Base-by-base conservation (phyloP, 2,113 vertebrate species). In the Rhagologus leucostigma region DNA sequence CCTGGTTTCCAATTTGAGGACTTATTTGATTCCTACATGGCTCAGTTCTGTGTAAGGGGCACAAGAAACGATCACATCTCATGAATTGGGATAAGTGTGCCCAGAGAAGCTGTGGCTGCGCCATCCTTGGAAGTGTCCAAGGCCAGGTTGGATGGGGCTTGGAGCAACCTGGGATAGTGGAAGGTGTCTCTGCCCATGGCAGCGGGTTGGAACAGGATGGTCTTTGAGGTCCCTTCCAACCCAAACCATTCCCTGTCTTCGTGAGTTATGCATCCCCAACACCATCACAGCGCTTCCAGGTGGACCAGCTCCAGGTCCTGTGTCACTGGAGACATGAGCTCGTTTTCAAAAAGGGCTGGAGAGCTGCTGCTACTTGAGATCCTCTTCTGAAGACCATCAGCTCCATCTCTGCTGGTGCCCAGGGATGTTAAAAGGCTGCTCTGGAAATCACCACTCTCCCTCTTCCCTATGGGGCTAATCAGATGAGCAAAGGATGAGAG, bases 101-200 rank as follows among this genome's bases (percentile, higher is more conserved):
- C 26, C 49, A 69, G 63, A 55, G 55, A 0, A 62, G 21, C 12
- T 76, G 30, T 62, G 60, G 33, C 9, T 68, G 46, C 9, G 9
- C 7, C 5, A 62, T 42, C n/a, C 3, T 56, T 63, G 70, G 55
- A 4, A 59, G 23, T 46, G 53, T 46, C 33, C 60, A 11, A n/a
- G 37, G 24, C 29, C 39, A 68, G 29, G 30, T 0, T 76, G 47
- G 26, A 32, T 0, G 0, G 41, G 13, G 10, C 12, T 76, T 55
- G 55, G 41, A 63, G 15, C 12, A 42, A 0, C 12, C 26, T 63
- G 56, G 49, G 32, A 0, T 0, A 4, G 35, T 63, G 64, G 22
- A 14, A 63, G 32, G 3, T 62, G 47, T 27, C 17, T 59, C 39
- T 53, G 60, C 9, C 37, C 13, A 13, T 9, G 46, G 53, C 16